phyloP scores from a whole-genome alignment of 1,140 invertebrate species.

The Drosophila kohkoa region DNA sequence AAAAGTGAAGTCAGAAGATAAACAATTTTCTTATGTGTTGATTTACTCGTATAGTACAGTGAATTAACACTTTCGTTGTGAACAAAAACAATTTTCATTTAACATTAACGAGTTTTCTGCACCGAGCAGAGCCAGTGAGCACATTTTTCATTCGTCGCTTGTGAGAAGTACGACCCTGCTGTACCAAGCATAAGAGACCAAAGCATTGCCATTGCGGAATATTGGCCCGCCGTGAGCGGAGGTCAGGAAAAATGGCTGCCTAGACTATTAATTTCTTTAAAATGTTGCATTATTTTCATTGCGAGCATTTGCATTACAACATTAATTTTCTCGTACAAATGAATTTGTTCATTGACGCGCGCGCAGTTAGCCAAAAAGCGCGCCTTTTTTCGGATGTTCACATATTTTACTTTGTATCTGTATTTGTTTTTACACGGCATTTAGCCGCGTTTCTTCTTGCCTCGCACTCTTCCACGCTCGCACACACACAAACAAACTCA shows the following conservation, averaged over 20 bases:
- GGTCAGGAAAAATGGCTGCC: constrained; percentile 47
- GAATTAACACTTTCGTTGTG: neutral
- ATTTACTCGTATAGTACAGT: constrained; percentile 22
- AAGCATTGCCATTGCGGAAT: constrained; percentile 66
- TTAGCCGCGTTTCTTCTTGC: constrained; percentile 53
- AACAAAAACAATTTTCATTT: constrained; percentile 4
- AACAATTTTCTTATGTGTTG: constrained; percentile 10
- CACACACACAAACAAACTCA: constrained; percentile 5
- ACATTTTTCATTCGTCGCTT: constrained; percentile 26
- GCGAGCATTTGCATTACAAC: neutral
- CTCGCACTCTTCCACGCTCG: constrained; percentile 17
- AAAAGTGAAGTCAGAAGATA: constrained; percentile 5
- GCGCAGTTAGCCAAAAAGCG: constrained; percentile 42
- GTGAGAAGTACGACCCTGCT: constrained; percentile 37
- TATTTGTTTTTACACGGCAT: constrained; percentile 75
- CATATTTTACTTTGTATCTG: constrained; percentile 55
- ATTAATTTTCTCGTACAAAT: constrained; percentile 9
- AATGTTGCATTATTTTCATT: constrained; percentile 45
- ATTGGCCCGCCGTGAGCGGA: constrained; percentile 40
- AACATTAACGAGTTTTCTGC: constrained; percentile 16
- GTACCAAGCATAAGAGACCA: constrained; percentile 45
- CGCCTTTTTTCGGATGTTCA: constrained; percentile 59
- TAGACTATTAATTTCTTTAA: constrained; percentile 35
- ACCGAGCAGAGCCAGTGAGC: constrained; percentile 11
- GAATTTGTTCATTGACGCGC: constrained; percentile 21